A percentile compares a stretch with the other conserved stretches of the same genome.
These are phyloP conservation scores for Gymnoscopelus microlampas DNA, from an alignment of 2,797 vertebrate species.

Conservation along the genomic window DNA sequence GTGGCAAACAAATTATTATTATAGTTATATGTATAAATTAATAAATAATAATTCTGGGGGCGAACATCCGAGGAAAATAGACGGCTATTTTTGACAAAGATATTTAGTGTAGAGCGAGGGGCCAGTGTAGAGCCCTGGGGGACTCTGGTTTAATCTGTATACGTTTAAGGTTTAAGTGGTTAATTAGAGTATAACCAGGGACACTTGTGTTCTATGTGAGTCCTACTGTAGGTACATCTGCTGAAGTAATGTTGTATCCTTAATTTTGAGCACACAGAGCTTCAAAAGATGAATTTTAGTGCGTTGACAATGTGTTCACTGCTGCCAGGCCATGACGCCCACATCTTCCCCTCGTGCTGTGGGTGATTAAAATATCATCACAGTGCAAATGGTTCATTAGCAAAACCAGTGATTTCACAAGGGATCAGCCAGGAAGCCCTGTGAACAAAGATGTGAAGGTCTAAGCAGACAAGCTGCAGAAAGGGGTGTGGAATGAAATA, in stretches of 20 bases:
- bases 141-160: no score
- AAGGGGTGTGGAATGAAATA: constrained; percentile 53
- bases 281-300: background rate
- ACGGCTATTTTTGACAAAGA: no score
- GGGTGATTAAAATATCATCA: constrained; percentile 74
- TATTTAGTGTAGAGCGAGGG: no score
- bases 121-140: no score
- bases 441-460: constrained; percentile 31
- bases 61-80: background rate
- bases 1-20: no score
- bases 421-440: constrained; percentile 22
- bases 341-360: constrained; percentile 33
- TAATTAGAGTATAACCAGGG: no score
- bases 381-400: constrained; percentile 72
- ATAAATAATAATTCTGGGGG: background rate
- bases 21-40: no score
- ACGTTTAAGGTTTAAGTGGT: no score
- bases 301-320: constrained; percentile 30
- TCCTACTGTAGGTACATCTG: no score
- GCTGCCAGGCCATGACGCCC: constrained; percentile 43
- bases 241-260: background rate
- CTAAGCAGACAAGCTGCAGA: constrained; percentile 39
- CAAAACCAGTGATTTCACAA: constrained; percentile 56
- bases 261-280: background rate
- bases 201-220: no score